phyloP scores from a whole-genome alignment of 2,113 vertebrate species.

The Nannobrachium achirus region DNA sequence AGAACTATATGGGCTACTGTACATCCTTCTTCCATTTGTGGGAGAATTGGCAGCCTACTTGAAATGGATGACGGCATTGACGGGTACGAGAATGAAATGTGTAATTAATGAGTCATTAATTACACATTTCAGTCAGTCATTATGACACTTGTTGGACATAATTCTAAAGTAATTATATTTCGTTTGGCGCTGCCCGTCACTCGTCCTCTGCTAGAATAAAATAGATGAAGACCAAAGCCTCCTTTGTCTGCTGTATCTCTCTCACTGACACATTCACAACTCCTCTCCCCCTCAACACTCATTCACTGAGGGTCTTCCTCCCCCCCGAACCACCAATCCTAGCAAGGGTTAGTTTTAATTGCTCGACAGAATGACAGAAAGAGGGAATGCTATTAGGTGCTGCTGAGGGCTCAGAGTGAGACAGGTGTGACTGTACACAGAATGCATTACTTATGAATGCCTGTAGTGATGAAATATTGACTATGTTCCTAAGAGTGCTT shows the following conservation, averaged over 20 bases:
- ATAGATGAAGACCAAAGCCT: not conserved
- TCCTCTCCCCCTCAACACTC: not conserved
- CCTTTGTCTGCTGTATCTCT: not conserved
- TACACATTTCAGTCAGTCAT: too few relatives aligned
- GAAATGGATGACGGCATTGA: slow-evolving; percentile 12
- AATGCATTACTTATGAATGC: slow-evolving; percentile 56
- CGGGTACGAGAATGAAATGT: slow-evolving; percentile 3
- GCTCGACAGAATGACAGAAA: slow-evolving; percentile 50
- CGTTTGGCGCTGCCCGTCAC: slow-evolving; percentile 14
- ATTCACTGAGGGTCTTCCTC: too few relatives aligned
- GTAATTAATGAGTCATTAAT: too few relatives aligned
- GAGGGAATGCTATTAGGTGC: slow-evolving; percentile 31
- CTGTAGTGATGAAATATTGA: slow-evolving; percentile 37
- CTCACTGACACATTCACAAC: not conserved
- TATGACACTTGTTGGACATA: slow-evolving; percentile 13
- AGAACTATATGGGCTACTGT: not conserved
- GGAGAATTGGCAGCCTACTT: slow-evolving; percentile 13
- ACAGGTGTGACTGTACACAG: slow-evolving; percentile 44
- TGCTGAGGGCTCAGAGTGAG: slow-evolving; percentile 15
- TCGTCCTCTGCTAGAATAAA: slow-evolving; percentile 17
- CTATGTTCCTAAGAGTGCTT: slow-evolving; percentile 30
- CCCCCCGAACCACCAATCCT: not conserved
- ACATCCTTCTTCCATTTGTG: not conserved
- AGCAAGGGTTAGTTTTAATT: slow-evolving; percentile 45
- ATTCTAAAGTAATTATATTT: slow-evolving; percentile 25